Percentiles rank a stretch among this genome's conserved stretches.
Conservation (phyloP, 2,797 vertebrate genomes). For the Gadopsis bispinosus region DNA sequence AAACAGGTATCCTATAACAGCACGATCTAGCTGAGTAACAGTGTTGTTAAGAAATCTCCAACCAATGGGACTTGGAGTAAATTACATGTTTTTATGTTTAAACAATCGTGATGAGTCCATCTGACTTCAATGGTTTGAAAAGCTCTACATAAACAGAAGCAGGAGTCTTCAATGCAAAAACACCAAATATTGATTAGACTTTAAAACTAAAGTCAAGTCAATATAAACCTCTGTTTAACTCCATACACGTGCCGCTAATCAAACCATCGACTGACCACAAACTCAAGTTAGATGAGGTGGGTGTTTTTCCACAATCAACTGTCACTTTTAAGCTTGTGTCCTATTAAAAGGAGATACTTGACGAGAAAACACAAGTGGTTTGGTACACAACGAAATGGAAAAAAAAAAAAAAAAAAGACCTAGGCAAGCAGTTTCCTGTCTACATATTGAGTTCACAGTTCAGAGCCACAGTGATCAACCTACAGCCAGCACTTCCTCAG, state of each 20-base stretch:
- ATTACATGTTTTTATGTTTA: background rate
- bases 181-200: constrained; percentile 16
- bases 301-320: constrained; percentile 74
- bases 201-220: constrained; percentile 38
- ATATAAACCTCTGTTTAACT: constrained; percentile 7
- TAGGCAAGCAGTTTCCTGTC: constrained; percentile 81
- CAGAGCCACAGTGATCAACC: constrained; percentile 51
- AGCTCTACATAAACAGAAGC: constrained; percentile 5
- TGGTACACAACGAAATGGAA: constrained; percentile 71
- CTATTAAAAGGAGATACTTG: constrained; percentile 50
- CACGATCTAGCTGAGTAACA: constrained; percentile 8
- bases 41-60: constrained; percentile 18
- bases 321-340: constrained; percentile 61
- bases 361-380: constrained; percentile 51
- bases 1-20: constrained; percentile 47
- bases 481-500: constrained; percentile 57
- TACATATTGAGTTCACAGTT: constrained; percentile 71
- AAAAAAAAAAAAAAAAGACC: constrained; percentile 46
- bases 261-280: constrained; percentile 39
- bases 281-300: constrained; percentile 22
- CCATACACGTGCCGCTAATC: background rate
- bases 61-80: background rate
- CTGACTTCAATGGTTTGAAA: background rate
- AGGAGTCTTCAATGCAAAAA: background rate
- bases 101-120: constrained; percentile 1